phyloP scores from a whole-genome alignment of 2,888 invertebrate genomes.

The Volucella inanis region DNA sequence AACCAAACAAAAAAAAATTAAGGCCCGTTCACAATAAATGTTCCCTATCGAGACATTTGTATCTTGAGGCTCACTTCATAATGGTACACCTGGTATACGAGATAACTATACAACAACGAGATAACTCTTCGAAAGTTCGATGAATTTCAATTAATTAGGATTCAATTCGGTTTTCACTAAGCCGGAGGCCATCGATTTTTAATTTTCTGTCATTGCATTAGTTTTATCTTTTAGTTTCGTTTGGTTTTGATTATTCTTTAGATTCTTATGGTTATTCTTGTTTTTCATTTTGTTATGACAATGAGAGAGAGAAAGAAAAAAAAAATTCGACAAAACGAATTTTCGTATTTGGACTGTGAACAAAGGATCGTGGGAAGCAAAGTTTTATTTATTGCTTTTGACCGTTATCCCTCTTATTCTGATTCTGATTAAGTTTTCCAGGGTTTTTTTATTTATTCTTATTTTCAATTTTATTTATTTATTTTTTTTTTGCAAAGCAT shows the following conservation, averaged over 20 bases:
- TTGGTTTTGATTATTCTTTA: neutral
- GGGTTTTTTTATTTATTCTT: neutral
- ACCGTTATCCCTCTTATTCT: conserved; percentile 42
- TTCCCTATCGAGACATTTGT: too few species aligned
- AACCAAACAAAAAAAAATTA: too few species aligned
- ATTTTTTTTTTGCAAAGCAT: conserved; percentile 13
- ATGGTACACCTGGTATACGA: too few species aligned
- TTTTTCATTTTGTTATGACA: neutral
- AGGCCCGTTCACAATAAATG: too few species aligned
- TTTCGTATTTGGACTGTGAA: conserved; percentile 30
- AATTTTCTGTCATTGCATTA: conserved; percentile 3
- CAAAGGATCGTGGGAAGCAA: conserved; percentile 30
- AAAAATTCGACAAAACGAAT: conserved; percentile 3
- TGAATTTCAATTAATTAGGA: conserved; percentile 40
- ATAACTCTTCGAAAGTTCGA: neutral
- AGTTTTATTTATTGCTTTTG: conserved; percentile 51
- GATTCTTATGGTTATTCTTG: too few species aligned
- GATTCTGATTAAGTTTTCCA: conserved; percentile 45
- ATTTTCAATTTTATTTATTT: too few species aligned
- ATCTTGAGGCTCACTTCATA: too few species aligned
- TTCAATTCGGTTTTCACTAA: neutral
- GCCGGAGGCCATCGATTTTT: neutral
- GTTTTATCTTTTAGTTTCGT: conserved; percentile 7
- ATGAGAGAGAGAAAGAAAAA: neutral
- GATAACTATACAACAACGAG: too few species aligned